Conservation (phyloP, 1,140 invertebrate species). For the Bombus terrestris region DNA sequence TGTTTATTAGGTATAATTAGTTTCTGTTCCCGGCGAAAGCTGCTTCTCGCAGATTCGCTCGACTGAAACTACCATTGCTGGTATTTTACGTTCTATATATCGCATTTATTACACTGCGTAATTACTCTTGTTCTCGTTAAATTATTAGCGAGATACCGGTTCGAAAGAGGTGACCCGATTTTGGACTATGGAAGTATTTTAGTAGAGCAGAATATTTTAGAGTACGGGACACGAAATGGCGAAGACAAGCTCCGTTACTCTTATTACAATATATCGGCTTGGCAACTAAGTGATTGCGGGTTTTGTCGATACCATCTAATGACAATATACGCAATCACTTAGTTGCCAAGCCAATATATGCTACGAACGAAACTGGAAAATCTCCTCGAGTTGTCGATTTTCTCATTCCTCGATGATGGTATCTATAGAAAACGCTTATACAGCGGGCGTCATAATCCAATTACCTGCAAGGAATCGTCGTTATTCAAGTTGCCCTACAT, state of each 20-base stretch:
- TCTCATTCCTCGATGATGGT: neutral
- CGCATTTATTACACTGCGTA: neutral
- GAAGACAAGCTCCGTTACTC: neutral
- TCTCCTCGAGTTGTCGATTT: neutral
- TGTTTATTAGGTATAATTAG: constrained; percentile 5
- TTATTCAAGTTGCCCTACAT: neutral
- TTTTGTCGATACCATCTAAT: too few relatives aligned
- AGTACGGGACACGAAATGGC: neutral
- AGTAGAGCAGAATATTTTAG: too few relatives aligned
- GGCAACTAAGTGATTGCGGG: too few relatives aligned
- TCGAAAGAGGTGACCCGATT: neutral
- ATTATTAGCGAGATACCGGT: neutral
- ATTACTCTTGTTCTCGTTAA: neutral
- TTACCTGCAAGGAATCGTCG: constrained; percentile 15
- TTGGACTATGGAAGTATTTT: neutral
- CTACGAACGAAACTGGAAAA: neutral
- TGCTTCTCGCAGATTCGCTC: neutral
- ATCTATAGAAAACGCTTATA: neutral
- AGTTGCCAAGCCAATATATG: too few relatives aligned
- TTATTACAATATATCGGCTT: too few relatives aligned
- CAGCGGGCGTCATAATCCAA: constrained; percentile 10
- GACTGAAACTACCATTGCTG: neutral
- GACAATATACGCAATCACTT: too few relatives aligned
- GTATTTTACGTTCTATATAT: neutral
- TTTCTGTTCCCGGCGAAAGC: neutral